These are phyloP conservation scores for Oligia fasciuncula DNA, from an alignment of 2,888 invertebrate genomes.

Conservation along the genomic window DNA sequence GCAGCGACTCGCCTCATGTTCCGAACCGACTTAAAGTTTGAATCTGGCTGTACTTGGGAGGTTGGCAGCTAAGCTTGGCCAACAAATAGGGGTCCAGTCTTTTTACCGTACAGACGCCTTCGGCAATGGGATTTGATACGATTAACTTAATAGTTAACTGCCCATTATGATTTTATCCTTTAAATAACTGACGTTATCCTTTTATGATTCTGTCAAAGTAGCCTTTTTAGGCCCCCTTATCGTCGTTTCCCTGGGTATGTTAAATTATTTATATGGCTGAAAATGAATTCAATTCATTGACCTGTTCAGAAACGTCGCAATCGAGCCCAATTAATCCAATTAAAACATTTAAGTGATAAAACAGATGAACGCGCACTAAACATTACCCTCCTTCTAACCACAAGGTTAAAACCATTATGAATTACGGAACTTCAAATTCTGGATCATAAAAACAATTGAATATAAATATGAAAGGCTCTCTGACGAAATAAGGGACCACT, in stretches of 20 bases:
- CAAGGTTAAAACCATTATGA: conserved; percentile 36
- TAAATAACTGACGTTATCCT: no score
- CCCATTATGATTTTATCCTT: no score
- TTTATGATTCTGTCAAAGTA: no score
- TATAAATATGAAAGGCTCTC: conserved; percentile 32
- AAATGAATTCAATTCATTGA: conserved; percentile 1
- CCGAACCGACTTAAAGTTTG: background rate
- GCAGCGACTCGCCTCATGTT: background rate
- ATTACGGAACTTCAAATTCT: conserved; percentile 44
- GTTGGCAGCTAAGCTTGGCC: background rate
- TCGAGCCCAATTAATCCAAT: background rate
- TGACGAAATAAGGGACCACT: conserved; percentile 54
- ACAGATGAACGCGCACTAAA: conserved; percentile 35
- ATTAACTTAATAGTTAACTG: no score
- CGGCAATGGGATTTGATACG: no score
- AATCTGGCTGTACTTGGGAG: background rate
- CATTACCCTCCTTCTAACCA: conserved; percentile 23
- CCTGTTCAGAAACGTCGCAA: conserved; percentile 7
- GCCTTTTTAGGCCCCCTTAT: no score
- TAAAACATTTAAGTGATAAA: conserved; percentile 36
- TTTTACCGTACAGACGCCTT: background rate
- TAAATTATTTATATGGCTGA: background rate
- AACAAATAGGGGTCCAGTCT: background rate
- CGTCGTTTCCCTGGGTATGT: no score
- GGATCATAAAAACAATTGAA: conserved; percentile 57